A percentile compares a stretch with the other conserved stretches of the same genome.
Conservation (phyloP, 2,797 vertebrate species). For the Takifugu rubripes region DNA sequence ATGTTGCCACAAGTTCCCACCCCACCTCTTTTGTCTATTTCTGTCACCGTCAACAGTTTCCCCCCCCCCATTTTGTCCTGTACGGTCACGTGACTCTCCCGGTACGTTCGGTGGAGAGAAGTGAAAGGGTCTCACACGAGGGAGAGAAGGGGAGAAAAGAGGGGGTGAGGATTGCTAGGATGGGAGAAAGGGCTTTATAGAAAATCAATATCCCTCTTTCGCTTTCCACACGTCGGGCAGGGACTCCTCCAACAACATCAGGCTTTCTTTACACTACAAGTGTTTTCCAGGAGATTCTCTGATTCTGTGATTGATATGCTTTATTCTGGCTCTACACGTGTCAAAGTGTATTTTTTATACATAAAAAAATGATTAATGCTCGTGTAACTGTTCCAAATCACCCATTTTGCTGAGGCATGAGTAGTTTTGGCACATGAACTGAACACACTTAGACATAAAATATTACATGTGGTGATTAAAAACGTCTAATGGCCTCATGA, state of each 20-base stretch:
- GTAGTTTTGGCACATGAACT: no score
- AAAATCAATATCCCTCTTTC: slow-evolving; percentile 57
- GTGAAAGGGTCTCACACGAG: slow-evolving; percentile 26
- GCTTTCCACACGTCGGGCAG: slow-evolving; percentile 28
- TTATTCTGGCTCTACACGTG: background rate
- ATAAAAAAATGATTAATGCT: background rate
- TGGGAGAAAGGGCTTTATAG: slow-evolving; percentile 37
- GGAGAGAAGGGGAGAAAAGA: slow-evolving; percentile 6
- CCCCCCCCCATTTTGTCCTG: slow-evolving; percentile 7
- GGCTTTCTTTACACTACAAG: slow-evolving; percentile 24
- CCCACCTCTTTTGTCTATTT: background rate
- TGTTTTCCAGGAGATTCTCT: slow-evolving; percentile 4
- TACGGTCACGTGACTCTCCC: slow-evolving; percentile 26
- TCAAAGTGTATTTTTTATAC: background rate
- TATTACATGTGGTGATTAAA: no score
- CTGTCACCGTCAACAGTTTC: slow-evolving; percentile 22
- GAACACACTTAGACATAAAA: no score
- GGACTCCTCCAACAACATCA: slow-evolving; percentile 11
- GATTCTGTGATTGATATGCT: slow-evolving; percentile 1
- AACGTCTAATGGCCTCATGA: no score
- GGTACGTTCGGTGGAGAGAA: slow-evolving; percentile 12
- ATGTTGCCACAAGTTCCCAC: slow-evolving; percentile 11
- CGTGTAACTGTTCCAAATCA: background rate
- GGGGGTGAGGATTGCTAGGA: slow-evolving; percentile 11
- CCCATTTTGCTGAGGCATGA: no score